A percentile compares a stretch with the other conserved stretches of the same genome.
These are phyloP conservation scores for Neopelma chrysocephalum DNA, from an alignment of 2,797 vertebrate species.

Conservation along the genomic window DNA sequence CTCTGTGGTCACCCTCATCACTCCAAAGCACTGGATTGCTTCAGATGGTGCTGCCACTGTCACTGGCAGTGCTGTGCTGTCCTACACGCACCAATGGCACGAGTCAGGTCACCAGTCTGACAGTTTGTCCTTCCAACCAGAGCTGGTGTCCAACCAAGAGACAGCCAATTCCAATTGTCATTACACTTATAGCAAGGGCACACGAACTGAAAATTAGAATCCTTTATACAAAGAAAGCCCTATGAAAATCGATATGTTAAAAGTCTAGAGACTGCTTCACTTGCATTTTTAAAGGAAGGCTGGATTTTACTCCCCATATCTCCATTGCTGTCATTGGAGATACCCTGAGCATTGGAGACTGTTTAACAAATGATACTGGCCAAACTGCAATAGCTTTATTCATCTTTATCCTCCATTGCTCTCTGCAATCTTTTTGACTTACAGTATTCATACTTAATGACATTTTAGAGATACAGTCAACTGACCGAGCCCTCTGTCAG, in stretches of 20 bases:
- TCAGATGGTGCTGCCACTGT: background rate
- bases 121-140: background rate
- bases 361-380: background rate
- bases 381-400: background rate
- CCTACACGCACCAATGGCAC: accelerated
- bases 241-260: background rate
- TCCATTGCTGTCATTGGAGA: background rate
- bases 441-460: background rate
- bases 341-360: background rate
- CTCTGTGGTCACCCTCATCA: background rate
- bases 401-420: background rate
- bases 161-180: background rate
- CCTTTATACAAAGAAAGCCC: background rate
- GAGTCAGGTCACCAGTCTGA: background rate
- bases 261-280: background rate
- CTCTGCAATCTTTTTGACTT: background rate
- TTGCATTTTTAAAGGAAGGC: background rate
- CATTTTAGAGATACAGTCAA: background rate
- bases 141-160: background rate
- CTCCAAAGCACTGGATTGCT: background rate
- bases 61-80: background rate
- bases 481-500: background rate
- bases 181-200: background rate
- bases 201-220: background rate
- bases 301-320: background rate